Conservation (phyloP, 2,797 vertebrate genomes). For the Ibycter americanus region DNA sequence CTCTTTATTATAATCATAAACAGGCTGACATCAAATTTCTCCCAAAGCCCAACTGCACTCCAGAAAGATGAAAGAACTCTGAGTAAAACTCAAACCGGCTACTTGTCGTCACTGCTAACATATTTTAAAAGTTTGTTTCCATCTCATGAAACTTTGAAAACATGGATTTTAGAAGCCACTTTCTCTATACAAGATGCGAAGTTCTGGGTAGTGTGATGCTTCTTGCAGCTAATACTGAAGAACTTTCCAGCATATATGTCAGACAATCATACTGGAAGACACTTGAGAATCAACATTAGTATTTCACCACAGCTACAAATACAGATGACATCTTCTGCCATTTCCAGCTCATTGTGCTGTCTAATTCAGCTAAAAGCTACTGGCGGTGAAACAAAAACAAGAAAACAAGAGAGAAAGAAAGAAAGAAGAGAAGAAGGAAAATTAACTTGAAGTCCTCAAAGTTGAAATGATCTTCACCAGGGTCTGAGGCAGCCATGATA, state of each 20-base stretch:
- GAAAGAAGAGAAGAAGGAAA: background rate
- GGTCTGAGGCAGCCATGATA: background rate
- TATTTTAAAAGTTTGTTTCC: background rate
- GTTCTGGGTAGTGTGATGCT: background rate
- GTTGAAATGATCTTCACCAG: background rate
- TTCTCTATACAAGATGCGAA: background rate
- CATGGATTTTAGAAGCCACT: background rate
- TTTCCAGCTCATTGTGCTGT: background rate
- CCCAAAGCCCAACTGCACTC: background rate
- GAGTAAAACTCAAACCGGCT: background rate
- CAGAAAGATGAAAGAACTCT: background rate
- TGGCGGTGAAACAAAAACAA: background rate
- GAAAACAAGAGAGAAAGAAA: background rate
- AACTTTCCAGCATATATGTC: background rate
- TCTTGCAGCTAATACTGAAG: background rate
- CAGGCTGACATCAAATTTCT: background rate
- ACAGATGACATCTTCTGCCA: background rate
- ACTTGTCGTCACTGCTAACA: accelerated
- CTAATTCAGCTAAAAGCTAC: background rate
- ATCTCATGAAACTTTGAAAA: background rate
- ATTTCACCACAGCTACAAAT: background rate
- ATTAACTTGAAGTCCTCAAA: background rate
- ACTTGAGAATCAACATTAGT: background rate
- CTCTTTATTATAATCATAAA: background rate
- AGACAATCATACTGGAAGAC: background rate